phyloP scores from a whole-genome alignment of 2,888 invertebrate genomes.

The Lasioglossum marginatum region DNA sequence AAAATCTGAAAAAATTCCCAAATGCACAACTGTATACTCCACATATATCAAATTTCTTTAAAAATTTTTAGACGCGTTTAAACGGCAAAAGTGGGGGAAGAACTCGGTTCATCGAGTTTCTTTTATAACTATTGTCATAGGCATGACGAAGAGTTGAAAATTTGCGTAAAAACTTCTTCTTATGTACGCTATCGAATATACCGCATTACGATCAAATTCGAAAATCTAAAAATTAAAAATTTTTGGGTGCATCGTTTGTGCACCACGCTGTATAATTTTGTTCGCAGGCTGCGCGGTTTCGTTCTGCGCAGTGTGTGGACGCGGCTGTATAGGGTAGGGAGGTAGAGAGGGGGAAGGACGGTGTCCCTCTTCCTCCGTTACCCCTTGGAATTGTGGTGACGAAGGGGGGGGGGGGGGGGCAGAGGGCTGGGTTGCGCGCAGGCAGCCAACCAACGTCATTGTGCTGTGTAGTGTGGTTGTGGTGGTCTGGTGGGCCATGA shows the following conservation, averaged over 20 bases:
- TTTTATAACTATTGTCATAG: not conserved
- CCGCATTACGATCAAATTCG: too few species aligned
- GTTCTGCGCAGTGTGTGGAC: slow-evolving; percentile 9
- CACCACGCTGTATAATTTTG: not conserved
- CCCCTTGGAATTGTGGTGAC: not conserved
- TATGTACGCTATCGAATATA: not conserved
- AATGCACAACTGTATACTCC: not conserved
- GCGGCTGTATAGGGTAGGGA: not conserved
- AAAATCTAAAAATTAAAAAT: not conserved
- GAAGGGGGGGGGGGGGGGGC: not conserved
- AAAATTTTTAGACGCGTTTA: not conserved
- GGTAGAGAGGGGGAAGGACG: not conserved
- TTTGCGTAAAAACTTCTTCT: not conserved
- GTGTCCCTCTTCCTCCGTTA: not conserved
- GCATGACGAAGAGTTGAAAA: not conserved
- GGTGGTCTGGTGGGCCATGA: slow-evolving; percentile 56
- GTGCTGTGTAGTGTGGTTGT: slow-evolving; percentile 35
- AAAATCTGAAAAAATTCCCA: not conserved
- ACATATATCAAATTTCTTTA: not conserved
- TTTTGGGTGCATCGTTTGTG: not conserved
- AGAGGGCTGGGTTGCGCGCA: slow-evolving; percentile 5
- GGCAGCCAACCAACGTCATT: slow-evolving; percentile 53
- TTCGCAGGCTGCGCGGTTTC: not conserved
- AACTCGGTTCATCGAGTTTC: not conserved
- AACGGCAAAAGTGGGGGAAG: fast-evolving